Percentiles rank a stretch among this genome's conserved stretches.
Evolutionary conservation across 2,888 invertebrate species (phyloP).

Genomic region (Andrena dorsata): DNA sequence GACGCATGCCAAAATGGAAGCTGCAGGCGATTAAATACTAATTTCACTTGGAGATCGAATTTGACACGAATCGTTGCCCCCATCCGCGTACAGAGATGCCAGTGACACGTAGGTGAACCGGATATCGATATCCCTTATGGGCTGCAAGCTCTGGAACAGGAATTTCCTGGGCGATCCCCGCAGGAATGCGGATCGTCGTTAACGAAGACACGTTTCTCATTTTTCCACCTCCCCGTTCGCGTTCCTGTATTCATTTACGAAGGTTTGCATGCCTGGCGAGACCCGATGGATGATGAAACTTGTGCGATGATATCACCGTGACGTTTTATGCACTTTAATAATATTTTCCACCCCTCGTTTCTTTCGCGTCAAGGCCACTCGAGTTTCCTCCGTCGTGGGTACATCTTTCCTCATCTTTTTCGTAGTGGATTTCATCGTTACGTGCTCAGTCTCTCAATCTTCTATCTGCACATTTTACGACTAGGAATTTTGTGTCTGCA

Average conservation of each 20-base stretch:
- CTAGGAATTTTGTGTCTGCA: not conserved
- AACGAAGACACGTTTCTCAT: conserved; percentile 70
- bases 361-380: not conserved
- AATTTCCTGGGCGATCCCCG: conserved; percentile 72
- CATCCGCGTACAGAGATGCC: conserved; percentile 33
- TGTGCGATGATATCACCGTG: conserved; percentile 14
- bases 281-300: conserved; percentile 60
- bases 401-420: not conserved
- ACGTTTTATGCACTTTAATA: conserved; percentile 19
- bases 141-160: conserved; percentile 55
- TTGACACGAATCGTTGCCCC: conserved; percentile 39
- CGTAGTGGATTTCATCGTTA: not conserved
- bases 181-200: conserved; percentile 74
- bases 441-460: not conserved
- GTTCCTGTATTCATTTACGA: conserved; percentile 63
- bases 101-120: conserved; percentile 72
- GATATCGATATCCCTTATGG: conserved; percentile 65
- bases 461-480: not conserved
- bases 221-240: conserved; percentile 49
- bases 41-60: conserved; percentile 39
- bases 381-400: not conserved
- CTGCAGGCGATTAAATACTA: not conserved
- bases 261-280: conserved; percentile 56
- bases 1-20: not conserved
- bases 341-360: not conserved